Conservation (phyloP, 2,888 invertebrate genomes). For the Archaeoteleia sp. region DNA sequence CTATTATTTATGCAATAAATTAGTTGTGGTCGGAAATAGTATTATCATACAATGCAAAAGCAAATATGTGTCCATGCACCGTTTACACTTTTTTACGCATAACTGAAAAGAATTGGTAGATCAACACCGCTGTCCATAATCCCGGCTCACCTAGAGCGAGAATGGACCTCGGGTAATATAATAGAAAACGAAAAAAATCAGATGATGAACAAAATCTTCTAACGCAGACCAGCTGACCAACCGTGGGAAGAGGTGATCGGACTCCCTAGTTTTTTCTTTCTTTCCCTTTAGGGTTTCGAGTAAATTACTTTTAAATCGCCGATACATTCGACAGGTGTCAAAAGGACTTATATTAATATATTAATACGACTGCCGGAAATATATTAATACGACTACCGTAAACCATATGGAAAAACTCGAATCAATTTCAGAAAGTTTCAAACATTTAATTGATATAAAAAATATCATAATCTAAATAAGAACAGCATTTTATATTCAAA, state of each 20-base stretch:
- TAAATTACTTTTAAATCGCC: constrained; percentile 73
- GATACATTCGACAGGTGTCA: constrained; percentile 61
- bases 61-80: too few species aligned
- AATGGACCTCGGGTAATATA: constrained; percentile 67
- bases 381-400: too few species aligned
- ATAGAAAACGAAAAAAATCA: constrained; percentile 66
- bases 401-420: too few species aligned
- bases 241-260: constrained; percentile 70
- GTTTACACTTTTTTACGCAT: constrained; percentile 57
- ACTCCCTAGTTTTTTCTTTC: constrained; percentile 45
- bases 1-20: too few species aligned
- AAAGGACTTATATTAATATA: too few species aligned
- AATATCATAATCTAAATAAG: too few species aligned
- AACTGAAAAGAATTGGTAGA: constrained; percentile 65
- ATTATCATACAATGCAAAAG: too few species aligned
- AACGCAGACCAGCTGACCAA: constrained; percentile 74
- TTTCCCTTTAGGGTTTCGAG: constrained; percentile 57
- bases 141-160: constrained; percentile 60
- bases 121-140: constrained; percentile 55
- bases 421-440: too few species aligned
- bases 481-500: too few species aligned
- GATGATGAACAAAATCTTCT: constrained; percentile 52
- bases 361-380: too few species aligned
- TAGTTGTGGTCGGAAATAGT: too few species aligned
- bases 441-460: too few species aligned